Base-by-base conservation (phyloP, 2,888 invertebrate genomes). In the Chrysina gloriosa region DNA sequence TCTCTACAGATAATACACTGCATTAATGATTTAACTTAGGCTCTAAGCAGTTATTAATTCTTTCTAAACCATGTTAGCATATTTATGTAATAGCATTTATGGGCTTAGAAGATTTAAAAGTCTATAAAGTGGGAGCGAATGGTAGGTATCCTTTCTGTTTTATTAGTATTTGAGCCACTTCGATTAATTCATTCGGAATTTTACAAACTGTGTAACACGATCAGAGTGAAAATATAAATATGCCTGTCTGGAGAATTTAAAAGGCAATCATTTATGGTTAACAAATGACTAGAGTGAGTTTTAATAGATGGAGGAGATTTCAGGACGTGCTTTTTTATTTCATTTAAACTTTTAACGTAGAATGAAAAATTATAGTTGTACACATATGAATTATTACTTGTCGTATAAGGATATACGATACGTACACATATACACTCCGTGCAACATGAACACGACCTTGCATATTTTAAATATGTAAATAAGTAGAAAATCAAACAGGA, bases 241-340 rank as follows among this genome's bases (percentile, higher is more conserved):
- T 23, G 36, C 14, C 25, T 39, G 39, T 58, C 58, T 14, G 23
- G 25, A 25, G 58, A 58, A 58, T 25, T 58, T 58, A 58, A 23
- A 25, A 58, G 58, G 58, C 39, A 58, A 58, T 39, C 39, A 42
- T 27, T 36, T 23, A 36, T 25, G 25, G 11, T 23, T 39, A 58
- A 58, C 25, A 58, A 58, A 39, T 25, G 25, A 39, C 23, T 39
- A 6, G 39, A 11, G 19, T 54, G 9, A 39, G 50, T 29, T 50
- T 50, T 50, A 50, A 50, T 50, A 29, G 27, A 21, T 58, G 25
- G 16, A n/a, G n/a, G n/a, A n/a, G n/a, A n/a, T 52, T 50, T 52
- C 31, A 52, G 31, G 16, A 52, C 19, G 27, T 29, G 19, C 31
- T n/a, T 27, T 52, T 52, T 52, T 16, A 31, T 45, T 45, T 9